Evolutionary conservation across 2,797 vertebrate species (phyloP).

Genomic region (Gastrophryne carolinensis): DNA sequence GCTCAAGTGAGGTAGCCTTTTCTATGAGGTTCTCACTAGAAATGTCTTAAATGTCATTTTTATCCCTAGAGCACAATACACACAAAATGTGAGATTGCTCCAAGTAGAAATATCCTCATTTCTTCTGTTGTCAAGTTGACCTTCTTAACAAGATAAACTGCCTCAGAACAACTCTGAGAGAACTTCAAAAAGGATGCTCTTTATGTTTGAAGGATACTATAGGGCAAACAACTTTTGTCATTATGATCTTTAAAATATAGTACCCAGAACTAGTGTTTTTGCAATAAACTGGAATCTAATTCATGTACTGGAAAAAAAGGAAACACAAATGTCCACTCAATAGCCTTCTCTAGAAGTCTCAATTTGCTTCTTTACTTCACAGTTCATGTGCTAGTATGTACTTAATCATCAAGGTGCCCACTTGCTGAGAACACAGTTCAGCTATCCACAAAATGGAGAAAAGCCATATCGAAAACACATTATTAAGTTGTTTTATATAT

Average conservation of each 20-base stretch:
- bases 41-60: conserved; percentile 72
- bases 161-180: conserved; percentile 69
- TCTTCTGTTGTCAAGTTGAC: conserved; percentile 52
- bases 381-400: conserved; percentile 40
- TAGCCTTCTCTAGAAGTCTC: neutral
- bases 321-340: conserved; percentile 2
- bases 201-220: conserved; percentile 55
- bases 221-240: neutral
- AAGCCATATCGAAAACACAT: conserved; percentile 68
- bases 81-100: conserved; percentile 26
- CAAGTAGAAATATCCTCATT: conserved; percentile 52
- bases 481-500: conserved; percentile 68
- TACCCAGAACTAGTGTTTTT: neutral
- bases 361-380: conserved; percentile 51
- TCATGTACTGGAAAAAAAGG: neutral
- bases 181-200: conserved; percentile 36
- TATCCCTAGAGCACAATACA: conserved; percentile 60
- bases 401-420: conserved; percentile 85
- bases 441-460: conserved; percentile 82
- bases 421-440: conserved; percentile 79
- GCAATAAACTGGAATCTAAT: neutral
- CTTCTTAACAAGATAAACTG: conserved; percentile 59
- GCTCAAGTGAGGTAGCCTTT: conserved; percentile 96
- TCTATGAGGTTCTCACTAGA: conserved; percentile 88
- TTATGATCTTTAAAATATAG: neutral